Conservation (phyloP, 1,140 invertebrate genomes). For the Bombus sylvicola region DNA sequence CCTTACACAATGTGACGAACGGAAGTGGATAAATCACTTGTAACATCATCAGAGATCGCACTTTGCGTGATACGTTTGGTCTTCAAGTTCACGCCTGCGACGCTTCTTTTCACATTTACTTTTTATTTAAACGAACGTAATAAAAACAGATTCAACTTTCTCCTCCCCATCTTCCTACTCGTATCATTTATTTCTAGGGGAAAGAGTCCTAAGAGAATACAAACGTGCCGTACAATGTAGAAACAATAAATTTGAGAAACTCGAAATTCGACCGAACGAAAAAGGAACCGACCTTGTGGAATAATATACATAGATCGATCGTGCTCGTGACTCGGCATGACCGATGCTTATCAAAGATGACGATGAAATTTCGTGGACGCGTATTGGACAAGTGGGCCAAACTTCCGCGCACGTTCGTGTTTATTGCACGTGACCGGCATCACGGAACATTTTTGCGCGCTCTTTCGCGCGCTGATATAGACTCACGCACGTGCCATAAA, state of each 20-base stretch:
- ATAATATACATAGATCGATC: not conserved
- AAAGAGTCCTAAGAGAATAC: too few relatives aligned
- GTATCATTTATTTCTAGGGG: too few relatives aligned
- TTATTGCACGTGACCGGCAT: constrained; percentile 48
- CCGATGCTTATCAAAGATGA: constrained; percentile 17
- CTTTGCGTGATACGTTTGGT: not conserved
- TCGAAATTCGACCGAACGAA: not conserved
- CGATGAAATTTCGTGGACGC: constrained; percentile 32
- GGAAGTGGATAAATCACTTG: not conserved
- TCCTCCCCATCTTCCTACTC: too few relatives aligned
- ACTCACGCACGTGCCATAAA: constrained; percentile 4
- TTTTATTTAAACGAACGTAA: not conserved
- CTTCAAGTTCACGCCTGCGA: not conserved
- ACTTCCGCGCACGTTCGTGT: constrained; percentile 58
- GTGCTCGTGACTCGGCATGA: not conserved
- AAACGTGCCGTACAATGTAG: too few relatives aligned
- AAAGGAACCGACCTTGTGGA: not conserved
- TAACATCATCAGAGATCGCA: not conserved
- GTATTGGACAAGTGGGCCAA: constrained; percentile 36
- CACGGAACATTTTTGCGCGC: constrained; percentile 7
- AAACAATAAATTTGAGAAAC: not conserved
- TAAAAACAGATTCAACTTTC: too few relatives aligned
- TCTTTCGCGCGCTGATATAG: constrained; percentile 34
- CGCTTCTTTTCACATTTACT: not conserved
- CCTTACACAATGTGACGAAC: not conserved